These are phyloP conservation scores for Tetragonula clypearis DNA, from an alignment of 1,140 invertebrate genomes.

Conservation along the genomic window DNA sequence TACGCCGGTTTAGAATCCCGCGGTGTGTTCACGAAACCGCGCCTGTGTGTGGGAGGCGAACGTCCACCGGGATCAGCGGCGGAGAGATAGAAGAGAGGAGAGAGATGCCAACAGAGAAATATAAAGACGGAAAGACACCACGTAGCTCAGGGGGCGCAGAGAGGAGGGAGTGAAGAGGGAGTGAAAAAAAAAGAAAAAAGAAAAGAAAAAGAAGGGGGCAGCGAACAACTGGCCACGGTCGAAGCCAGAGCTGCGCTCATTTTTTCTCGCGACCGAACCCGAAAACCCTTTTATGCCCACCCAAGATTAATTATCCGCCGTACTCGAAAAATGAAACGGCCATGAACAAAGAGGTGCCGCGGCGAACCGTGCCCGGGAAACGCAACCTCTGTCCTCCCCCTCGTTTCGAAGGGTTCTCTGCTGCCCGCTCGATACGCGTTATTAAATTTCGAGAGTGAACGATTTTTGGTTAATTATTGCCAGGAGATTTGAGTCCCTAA, in stretches of 20 bases:
- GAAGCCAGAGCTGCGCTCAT: conserved; percentile 74
- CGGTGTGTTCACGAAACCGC: conserved; percentile 24
- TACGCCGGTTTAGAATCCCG: conserved; percentile 54
- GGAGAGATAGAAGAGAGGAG: conserved; percentile 47
- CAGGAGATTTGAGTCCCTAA: not conserved
- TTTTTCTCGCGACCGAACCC: conserved; percentile 80
- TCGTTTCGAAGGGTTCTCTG: not conserved
- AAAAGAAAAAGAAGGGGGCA: conserved; percentile 53
- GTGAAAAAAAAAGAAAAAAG: conserved; percentile 30
- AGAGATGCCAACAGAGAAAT: conserved; percentile 33
- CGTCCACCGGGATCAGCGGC: conserved; percentile 49
- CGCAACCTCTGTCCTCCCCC: conserved; percentile 20
- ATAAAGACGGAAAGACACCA: conserved; percentile 55
- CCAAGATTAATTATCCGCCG: conserved; percentile 81
- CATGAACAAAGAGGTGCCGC: conserved; percentile 74
- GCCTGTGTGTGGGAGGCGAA: conserved; percentile 60
- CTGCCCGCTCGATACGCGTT: not conserved
- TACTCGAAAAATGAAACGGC: conserved; percentile 80
- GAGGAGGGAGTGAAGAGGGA: conserved; percentile 29
- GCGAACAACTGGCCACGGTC: conserved; percentile 69
- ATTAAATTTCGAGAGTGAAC: not conserved
- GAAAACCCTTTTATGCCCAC: conserved; percentile 81
- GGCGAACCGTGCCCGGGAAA: conserved; percentile 33
- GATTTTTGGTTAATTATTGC: not conserved
- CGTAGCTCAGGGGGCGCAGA: conserved; percentile 32